Evolutionary conservation across 2,113 vertebrate genomes (phyloP), one percentile per base, ranked within the genome.

Genomic region (Prolemur simus): DNA sequence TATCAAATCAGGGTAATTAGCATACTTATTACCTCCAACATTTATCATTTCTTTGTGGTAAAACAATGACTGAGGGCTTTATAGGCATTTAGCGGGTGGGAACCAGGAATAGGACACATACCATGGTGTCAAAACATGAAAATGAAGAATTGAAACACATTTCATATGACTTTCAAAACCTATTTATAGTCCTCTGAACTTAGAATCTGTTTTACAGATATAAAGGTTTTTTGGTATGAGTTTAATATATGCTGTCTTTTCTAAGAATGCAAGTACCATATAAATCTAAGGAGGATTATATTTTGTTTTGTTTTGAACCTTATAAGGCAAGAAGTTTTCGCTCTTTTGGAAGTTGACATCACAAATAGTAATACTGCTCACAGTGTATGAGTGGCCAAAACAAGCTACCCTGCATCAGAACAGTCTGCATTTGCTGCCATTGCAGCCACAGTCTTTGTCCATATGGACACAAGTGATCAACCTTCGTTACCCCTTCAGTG

Each of bases 381-480:
- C 0, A 3, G 58, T 7, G 4, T 37, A 39, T 52, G 18, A 15
- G 56, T 37, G 47, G 60, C n/a, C 11, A 13, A 18, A 29, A 69
- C 6, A n/a, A n/a, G 10, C 23, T 13, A 15, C 1, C 49, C 3
- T 14, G 5, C 52, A 56, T 13, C 20, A n/a, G 47, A 11, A 5
- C 47, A 21, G 34, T 18, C 13, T 25, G 42, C 27, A 21, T 18
- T 25, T 34, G 54, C 64, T 20, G 20, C 12, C 25, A 0, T 32
- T 1, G 13, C 42, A 42, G 23, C 25, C n/a, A 3, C 0, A 7
- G 39, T 23, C 34, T 37, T 18, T 13, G 29, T 34, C 54, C 27
- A 45, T 0, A 3, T 0, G 0, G 52, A 37, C 0, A 8, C 2
- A 9, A 71, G 85, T 34, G 21, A 63, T 0, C 12, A 56, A 54